Evolutionary conservation across 2,797 vertebrate genomes (phyloP).

Genomic region (Cryptoblepharus egeriae): DNA sequence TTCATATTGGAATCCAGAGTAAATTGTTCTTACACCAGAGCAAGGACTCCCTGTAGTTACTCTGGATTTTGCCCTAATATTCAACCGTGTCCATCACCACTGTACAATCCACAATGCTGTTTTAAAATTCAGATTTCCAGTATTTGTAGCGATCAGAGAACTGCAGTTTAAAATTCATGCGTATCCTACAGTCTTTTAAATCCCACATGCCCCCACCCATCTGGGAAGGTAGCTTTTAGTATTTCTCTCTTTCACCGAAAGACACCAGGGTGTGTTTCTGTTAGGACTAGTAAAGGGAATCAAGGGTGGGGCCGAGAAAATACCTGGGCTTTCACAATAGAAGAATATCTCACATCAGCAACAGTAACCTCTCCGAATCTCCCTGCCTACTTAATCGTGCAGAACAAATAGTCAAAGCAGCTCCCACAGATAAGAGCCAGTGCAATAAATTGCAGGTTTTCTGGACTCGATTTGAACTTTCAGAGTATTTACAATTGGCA

Average conservation of each 20-base stretch:
- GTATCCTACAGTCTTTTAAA: background rate
- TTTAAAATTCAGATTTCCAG: background rate
- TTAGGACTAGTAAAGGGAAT: constrained; percentile 35
- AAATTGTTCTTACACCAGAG: too few relatives aligned
- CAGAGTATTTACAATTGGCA: constrained; percentile 10
- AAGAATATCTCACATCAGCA: constrained; percentile 55
- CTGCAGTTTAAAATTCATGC: background rate
- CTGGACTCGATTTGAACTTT: constrained; percentile 24
- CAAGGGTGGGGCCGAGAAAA: constrained; percentile 56
- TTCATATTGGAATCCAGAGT: too few relatives aligned
- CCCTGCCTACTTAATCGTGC: constrained; percentile 61
- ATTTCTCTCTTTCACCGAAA: constrained; percentile 21
- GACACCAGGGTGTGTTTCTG: constrained; percentile 28
- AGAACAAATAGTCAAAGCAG: constrained; percentile 62
- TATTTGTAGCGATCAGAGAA: background rate
- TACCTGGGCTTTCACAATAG: constrained; percentile 57
- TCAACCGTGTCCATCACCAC: too few relatives aligned
- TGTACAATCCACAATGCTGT: background rate
- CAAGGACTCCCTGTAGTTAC: too few relatives aligned
- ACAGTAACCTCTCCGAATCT: constrained; percentile 47
- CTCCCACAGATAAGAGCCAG: constrained; percentile 64
- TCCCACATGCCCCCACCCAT: background rate
- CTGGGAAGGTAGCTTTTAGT: background rate
- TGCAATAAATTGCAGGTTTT: constrained; percentile 45
- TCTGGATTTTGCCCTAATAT: too few relatives aligned